phyloP scores from a whole-genome alignment of 2,888 invertebrate species.

The Philaethria dido region DNA sequence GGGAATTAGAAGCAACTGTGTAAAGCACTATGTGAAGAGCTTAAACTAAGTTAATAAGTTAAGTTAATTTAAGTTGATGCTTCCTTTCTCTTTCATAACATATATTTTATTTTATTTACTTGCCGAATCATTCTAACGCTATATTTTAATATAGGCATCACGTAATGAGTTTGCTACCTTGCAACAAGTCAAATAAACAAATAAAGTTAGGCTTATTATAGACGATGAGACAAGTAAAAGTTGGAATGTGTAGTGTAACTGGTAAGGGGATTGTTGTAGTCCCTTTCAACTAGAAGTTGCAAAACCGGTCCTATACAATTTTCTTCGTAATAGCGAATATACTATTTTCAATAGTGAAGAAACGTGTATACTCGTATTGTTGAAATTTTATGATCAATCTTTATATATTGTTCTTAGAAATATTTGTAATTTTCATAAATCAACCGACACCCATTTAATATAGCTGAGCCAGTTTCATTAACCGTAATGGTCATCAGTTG shows the following conservation, averaged over 20 bases:
- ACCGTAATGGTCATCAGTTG: no score
- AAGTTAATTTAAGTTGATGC: no score
- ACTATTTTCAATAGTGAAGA: neutral
- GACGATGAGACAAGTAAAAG: conserved; percentile 7
- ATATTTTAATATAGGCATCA: neutral
- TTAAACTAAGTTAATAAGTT: no score
- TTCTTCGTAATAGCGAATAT: neutral
- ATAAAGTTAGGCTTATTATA: neutral
- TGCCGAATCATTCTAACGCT: neutral
- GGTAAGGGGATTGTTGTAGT: conserved; percentile 10
- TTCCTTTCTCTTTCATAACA: no score
- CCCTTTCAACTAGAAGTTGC: conserved; percentile 17
- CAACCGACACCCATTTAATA: neutral
- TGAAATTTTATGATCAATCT: neutral
- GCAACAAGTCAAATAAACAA: neutral
- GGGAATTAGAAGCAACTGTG: no score
- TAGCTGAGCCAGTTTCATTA: no score
- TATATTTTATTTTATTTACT: no score
- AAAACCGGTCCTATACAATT: conserved; percentile 16
- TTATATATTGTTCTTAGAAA: neutral
- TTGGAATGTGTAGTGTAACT: conserved; percentile 5
- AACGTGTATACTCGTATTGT: neutral
- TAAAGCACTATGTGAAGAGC: no score
- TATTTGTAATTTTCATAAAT: neutral
- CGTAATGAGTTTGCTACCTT: neutral